phyloP scores from a whole-genome alignment of 2,888 invertebrate species.

The Tholera decimalis region DNA sequence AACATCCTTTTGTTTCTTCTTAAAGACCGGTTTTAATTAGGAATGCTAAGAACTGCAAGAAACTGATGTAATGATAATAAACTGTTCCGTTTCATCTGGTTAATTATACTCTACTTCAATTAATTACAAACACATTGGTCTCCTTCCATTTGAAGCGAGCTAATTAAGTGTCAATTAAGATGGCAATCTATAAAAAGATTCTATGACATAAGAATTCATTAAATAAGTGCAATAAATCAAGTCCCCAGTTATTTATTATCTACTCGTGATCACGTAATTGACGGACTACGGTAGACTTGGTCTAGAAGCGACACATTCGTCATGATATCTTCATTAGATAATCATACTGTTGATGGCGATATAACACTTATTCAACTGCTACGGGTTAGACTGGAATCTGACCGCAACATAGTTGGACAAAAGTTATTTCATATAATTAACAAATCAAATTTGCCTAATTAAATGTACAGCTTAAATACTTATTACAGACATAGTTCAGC shows the following conservation, averaged over 20 bases:
- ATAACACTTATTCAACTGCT: neutral
- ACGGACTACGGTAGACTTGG: slow-evolving; percentile 3
- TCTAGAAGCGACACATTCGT: slow-evolving; percentile 26
- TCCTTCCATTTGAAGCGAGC: slow-evolving; percentile 16
- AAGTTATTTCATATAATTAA: neutral
- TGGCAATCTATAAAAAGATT: slow-evolving; percentile 35
- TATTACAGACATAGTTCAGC: slow-evolving; percentile 11
- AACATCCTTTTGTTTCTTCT: slow-evolving; percentile 21
- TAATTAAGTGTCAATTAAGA: slow-evolving; percentile 47
- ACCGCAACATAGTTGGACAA: neutral
- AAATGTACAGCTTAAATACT: neutral
- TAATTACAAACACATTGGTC: neutral
- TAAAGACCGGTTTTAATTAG: slow-evolving; percentile 18
- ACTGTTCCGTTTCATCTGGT: neutral
- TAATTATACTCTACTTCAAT: slow-evolving; percentile 5
- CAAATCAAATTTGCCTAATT: neutral
- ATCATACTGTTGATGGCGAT: slow-evolving; percentile 20
- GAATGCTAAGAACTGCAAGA: slow-evolving; percentile 1
- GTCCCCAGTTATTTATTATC: slow-evolving; percentile 27
- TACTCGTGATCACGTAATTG: slow-evolving; percentile 43
- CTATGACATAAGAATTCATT: slow-evolving; percentile 32
- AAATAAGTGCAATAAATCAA: slow-evolving; percentile 40
- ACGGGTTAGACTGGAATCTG: neutral
- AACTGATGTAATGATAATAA: slow-evolving; percentile 1
- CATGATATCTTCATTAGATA: slow-evolving; percentile 39